Conservation (phyloP, 2,797 vertebrate genomes). For the Sebastes minor region DNA sequence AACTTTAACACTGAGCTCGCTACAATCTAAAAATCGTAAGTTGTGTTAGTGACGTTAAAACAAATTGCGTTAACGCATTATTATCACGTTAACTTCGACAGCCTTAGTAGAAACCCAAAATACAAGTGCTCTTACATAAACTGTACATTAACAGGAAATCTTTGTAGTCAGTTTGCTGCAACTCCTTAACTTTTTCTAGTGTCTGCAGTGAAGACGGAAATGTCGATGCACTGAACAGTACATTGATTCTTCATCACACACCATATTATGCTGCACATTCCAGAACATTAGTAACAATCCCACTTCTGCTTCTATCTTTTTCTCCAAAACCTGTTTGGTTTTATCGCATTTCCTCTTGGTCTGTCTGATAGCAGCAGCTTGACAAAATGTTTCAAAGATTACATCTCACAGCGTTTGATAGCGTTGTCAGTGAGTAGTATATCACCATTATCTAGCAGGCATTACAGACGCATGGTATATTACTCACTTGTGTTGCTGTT, state of each 20-base stretch:
- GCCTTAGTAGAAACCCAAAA: no score
- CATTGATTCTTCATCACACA: constrained; percentile 15
- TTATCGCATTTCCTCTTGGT: constrained; percentile 8
- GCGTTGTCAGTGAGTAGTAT: constrained; percentile 25
- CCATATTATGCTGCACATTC: neutral
- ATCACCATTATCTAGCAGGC: constrained; percentile 47
- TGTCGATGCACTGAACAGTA: neutral
- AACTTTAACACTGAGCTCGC: no score
- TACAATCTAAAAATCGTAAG: no score
- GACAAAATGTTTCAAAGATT: constrained; percentile 42
- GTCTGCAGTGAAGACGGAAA: constrained; percentile 1
- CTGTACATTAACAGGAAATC: neutral
- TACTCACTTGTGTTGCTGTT: constrained; percentile 17
- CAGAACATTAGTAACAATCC: neutral
- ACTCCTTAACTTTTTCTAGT: neutral
- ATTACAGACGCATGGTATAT: constrained; percentile 5
- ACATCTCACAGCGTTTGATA: constrained; percentile 40
- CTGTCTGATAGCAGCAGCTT: constrained; percentile 22
- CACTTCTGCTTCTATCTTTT: neutral
- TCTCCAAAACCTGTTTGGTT: constrained; percentile 1
- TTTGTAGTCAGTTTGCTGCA: neutral
- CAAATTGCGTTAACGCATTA: no score
- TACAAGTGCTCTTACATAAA: neutral
- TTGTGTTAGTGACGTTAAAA: no score
- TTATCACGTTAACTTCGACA: no score